Evolutionary conservation across 2,113 vertebrate genomes (phyloP).

Genomic region (Plestiodon gilberti): DNA sequence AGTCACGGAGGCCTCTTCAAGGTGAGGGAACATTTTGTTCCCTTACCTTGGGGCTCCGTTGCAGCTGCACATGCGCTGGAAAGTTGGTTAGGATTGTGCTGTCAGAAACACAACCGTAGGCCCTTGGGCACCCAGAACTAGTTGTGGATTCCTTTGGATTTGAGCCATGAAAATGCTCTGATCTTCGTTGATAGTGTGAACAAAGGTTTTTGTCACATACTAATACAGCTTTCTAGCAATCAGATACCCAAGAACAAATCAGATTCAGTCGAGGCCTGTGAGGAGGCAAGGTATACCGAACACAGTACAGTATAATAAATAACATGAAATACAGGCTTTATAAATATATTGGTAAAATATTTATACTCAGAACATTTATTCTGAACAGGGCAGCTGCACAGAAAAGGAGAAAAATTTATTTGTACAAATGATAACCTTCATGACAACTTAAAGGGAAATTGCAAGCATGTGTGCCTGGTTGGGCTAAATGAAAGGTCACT

Average conservation of each 20-base stretch:
- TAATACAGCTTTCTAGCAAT: background rate
- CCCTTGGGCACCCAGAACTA: background rate
- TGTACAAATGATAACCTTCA: background rate
- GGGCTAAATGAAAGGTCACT: slow-evolving; percentile 25
- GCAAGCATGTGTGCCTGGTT: background rate
- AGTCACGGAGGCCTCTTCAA: no score
- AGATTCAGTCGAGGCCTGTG: background rate
- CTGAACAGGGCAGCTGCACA: background rate
- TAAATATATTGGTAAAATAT: background rate
- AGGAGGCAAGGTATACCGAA: background rate
- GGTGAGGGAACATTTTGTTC: no score
- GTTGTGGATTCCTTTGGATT: background rate
- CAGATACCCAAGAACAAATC: background rate
- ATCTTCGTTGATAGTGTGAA: background rate
- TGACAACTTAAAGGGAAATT: slow-evolving; percentile 7
- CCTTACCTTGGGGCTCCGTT: no score
- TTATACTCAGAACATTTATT: background rate
- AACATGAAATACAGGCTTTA: slow-evolving; percentile 6
- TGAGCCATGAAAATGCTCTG: background rate
- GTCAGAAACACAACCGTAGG: background rate
- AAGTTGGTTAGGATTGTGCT: no score
- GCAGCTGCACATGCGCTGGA: no score
- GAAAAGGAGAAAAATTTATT: background rate
- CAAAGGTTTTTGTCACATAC: background rate
- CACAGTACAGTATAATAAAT: background rate